phyloP scores from a whole-genome alignment of 2,797 vertebrate species.

The Leptodactylus fallax region DNA sequence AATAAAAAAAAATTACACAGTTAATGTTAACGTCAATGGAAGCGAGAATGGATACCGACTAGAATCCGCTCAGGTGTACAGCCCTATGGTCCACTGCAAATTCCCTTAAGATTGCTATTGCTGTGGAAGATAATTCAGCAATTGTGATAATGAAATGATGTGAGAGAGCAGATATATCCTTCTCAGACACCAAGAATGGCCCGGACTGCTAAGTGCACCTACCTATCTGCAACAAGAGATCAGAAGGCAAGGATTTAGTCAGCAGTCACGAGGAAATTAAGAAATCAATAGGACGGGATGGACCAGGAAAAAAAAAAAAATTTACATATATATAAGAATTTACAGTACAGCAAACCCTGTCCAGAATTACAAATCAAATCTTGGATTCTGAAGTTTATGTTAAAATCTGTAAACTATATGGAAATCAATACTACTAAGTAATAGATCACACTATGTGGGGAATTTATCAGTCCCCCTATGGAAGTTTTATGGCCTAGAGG shows the following conservation, averaged over 20 bases:
- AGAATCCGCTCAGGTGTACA: slow-evolving; percentile 17
- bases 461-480: too few relatives aligned
- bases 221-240: neutral
- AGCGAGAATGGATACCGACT: neutral
- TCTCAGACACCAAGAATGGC: too few relatives aligned
- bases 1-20: slow-evolving; percentile 31
- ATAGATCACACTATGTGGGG: too few relatives aligned
- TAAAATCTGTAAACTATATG: neutral
- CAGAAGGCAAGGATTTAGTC: neutral
- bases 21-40: slow-evolving; percentile 52
- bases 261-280: neutral
- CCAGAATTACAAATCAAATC: neutral
- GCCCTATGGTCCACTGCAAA: neutral
- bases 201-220: neutral
- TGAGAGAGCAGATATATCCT: neutral
- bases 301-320: too few relatives aligned
- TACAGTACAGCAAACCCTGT: neutral
- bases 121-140: neutral
- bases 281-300: too few relatives aligned
- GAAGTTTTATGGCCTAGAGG: too few relatives aligned
- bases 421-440: too few relatives aligned
- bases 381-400: neutral
- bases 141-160: neutral
- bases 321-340: neutral
- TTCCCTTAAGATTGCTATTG: neutral